phyloP scores from a whole-genome alignment of 2,888 invertebrate species.

The Clistopyga incitator region DNA sequence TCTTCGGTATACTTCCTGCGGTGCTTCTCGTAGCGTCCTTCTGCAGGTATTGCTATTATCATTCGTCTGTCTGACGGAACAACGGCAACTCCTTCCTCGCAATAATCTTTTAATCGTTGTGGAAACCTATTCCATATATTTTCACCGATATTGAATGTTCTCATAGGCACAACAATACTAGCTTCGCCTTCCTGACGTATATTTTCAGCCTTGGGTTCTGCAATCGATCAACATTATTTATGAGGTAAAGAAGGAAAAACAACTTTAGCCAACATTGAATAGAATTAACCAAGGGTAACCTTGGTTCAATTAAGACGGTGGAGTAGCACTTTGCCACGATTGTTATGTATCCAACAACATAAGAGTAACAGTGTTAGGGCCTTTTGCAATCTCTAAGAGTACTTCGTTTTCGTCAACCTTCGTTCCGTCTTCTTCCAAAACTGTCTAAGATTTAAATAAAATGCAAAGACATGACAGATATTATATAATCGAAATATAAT shows the following conservation, averaged over 20 bases:
- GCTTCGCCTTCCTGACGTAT: neutral
- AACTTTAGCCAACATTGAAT: neutral
- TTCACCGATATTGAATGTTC: neutral
- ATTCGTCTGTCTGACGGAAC: neutral
- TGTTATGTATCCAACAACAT: conserved; percentile 10
- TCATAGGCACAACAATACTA: neutral
- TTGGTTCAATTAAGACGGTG: neutral
- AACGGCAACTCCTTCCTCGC: neutral
- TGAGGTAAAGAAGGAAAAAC: neutral
- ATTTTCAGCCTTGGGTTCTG: neutral
- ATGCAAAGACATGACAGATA: neutral
- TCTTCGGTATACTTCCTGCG: conserved; percentile 22
- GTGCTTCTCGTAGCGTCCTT: conserved; percentile 8
- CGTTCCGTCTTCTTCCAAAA: conserved; percentile 29
- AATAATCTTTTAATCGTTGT: neutral
- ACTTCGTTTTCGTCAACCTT: conserved; percentile 23
- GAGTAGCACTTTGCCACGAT: neutral
- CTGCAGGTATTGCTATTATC: neutral
- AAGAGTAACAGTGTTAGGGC: conserved; percentile 1
- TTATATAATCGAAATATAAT: neutral
- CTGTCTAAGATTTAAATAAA: neutral
- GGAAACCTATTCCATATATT: conserved; percentile 22
- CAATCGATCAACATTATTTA: neutral
- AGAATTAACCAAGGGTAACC: neutral
- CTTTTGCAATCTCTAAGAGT: conserved; percentile 25